Evolutionary conservation across 2,113 vertebrate genomes (phyloP).

Genomic region (Aramus guarauna): DNA sequence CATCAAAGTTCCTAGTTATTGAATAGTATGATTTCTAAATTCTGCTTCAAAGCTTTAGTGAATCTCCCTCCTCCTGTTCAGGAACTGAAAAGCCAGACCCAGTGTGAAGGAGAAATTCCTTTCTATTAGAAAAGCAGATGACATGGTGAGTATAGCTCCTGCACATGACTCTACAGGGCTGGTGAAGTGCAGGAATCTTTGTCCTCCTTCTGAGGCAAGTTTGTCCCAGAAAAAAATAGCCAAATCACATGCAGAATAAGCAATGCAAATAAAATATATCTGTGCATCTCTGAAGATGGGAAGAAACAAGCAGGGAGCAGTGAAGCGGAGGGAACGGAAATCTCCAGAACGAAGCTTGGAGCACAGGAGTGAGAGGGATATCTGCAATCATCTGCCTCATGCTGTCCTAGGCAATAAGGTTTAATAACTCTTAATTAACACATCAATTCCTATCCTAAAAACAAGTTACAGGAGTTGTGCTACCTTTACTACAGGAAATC

Average conservation of each 20-base stretch:
- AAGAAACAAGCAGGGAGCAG: background rate
- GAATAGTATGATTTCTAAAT: background rate
- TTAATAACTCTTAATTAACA: background rate
- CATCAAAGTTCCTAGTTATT: background rate
- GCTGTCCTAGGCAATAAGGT: background rate
- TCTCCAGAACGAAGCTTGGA: background rate
- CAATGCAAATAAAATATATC: background rate
- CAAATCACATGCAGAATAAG: background rate
- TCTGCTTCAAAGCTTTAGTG: background rate
- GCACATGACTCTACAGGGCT: accelerated
- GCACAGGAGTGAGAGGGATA: background rate
- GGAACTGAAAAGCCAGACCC: background rate
- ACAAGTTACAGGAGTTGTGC: background rate
- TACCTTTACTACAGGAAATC: background rate
- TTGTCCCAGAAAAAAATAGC: background rate
- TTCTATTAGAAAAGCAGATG: background rate
- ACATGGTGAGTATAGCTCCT: background rate
- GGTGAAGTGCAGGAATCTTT: background rate
- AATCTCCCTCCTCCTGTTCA: background rate
- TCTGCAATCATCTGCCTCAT: background rate
- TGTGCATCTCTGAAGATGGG: background rate
- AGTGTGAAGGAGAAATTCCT: background rate
- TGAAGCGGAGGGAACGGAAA: background rate
- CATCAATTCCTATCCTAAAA: background rate
- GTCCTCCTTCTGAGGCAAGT: background rate